Conservation (phyloP, 2,888 invertebrate genomes). For the Seira sanloemensis region DNA sequence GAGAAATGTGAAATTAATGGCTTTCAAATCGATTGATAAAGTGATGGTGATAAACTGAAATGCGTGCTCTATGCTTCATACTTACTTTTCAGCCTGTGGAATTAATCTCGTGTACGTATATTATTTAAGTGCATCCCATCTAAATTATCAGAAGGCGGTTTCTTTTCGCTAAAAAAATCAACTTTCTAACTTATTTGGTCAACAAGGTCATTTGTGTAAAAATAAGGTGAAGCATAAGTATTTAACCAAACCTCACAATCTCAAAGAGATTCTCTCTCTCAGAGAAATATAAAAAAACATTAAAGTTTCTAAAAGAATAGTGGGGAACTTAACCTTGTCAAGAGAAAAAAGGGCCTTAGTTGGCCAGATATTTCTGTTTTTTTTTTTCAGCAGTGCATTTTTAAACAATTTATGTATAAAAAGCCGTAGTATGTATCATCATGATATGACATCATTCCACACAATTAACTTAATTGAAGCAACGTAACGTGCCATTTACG, state of each 20-base stretch:
- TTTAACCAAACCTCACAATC: background rate
- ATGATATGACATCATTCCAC: background rate
- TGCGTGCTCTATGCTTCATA: background rate
- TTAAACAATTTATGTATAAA: background rate
- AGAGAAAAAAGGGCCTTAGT: background rate
- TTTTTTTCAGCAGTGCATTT: background rate
- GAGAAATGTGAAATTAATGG: conserved; percentile 2
- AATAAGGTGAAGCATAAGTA: background rate
- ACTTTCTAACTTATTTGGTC: conserved; percentile 16
- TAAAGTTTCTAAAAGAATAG: conserved; percentile 1
- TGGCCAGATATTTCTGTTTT: background rate
- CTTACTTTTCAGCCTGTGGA: no score
- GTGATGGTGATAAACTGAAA: conserved; percentile 1
- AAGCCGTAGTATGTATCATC: background rate
- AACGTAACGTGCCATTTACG: no score
- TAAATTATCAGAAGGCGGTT: background rate
- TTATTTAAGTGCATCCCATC: background rate
- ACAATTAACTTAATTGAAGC: background rate
- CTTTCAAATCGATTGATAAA: background rate
- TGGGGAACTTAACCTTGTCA: background rate
- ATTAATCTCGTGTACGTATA: background rate
- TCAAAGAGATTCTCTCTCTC: background rate
- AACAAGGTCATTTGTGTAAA: background rate
- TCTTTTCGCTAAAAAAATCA: conserved; percentile 5
- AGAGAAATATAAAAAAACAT: background rate